Evolutionary conservation across 2,888 invertebrate genomes (phyloP).

Genomic region (Halocaridina rubra): DNA sequence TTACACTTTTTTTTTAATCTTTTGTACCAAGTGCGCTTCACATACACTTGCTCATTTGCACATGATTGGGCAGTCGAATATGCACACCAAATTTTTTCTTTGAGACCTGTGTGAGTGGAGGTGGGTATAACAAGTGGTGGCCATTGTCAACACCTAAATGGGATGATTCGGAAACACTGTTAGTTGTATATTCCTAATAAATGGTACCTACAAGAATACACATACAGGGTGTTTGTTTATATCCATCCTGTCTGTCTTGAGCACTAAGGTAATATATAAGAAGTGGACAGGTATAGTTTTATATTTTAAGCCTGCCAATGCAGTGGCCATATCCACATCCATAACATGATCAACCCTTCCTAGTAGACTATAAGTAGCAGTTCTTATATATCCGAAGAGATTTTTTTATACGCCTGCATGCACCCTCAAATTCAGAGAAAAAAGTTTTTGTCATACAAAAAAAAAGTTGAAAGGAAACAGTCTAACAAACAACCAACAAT

Average conservation of each 20-base stretch:
- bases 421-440: conserved; percentile 25
- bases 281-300: conserved; percentile 38
- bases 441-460: conserved; percentile 1
- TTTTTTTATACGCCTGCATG: conserved; percentile 37
- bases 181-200: conserved; percentile 32
- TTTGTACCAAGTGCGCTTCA: neutral
- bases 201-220: conserved; percentile 19
- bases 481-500: conserved; percentile 36
- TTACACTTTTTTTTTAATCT: conserved; percentile 35
- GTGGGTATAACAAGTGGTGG: conserved; percentile 49
- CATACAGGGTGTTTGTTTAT: conserved; percentile 38
- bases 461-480: conserved; percentile 11
- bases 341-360: conserved; percentile 24
- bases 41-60: neutral
- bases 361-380: neutral
- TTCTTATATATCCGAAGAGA: neutral
- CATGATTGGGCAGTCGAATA: neutral
- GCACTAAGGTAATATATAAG: conserved; percentile 47
- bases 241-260: conserved; percentile 45
- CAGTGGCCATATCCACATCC: conserved; percentile 44
- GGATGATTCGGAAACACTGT: conserved; percentile 31
- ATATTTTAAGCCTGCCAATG: conserved; percentile 31
- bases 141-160: conserved; percentile 37
- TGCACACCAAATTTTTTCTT: too few relatives aligned
- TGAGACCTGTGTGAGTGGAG: conserved; percentile 39